These are phyloP conservation scores for Himantopus leucocephalus DNA, from an alignment of 2,113 vertebrate species.

Conservation along the genomic window DNA sequence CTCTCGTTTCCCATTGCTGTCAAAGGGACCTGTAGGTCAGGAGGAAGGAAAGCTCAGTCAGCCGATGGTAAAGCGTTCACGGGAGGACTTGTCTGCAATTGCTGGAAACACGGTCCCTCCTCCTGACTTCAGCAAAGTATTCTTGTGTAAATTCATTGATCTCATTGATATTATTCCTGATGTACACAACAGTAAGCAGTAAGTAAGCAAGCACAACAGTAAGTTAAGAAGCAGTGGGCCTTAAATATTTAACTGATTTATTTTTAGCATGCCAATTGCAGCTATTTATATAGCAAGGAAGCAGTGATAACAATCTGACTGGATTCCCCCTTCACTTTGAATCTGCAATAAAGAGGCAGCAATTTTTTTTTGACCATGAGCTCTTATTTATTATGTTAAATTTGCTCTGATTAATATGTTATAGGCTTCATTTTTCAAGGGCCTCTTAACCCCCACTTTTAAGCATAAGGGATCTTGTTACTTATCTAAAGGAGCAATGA, in stretches of 20 bases:
- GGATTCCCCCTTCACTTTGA: not conserved
- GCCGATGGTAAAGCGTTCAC: not conserved
- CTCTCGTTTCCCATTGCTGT: accelerated
- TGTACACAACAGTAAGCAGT: not conserved
- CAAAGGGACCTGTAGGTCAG: not conserved
- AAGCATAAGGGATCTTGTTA: not conserved
- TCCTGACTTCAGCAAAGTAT: not conserved
- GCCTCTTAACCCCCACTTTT: not conserved
- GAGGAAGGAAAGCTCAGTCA: not conserved
- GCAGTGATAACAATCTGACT: not conserved
- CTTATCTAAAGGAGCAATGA: not conserved
- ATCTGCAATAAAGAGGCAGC: not conserved
- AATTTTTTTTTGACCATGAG: accelerated
- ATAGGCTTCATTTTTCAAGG: not conserved
- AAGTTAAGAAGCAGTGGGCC: not conserved
- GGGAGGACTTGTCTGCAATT: not conserved
- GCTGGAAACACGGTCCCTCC: not conserved
- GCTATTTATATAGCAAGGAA: constrained; percentile 38
- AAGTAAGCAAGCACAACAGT: not conserved
- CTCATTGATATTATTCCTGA: not conserved
- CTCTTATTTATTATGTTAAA: not conserved
- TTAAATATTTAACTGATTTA: constrained; percentile 45
- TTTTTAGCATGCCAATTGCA: constrained; percentile 18
- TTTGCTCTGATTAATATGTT: not conserved
- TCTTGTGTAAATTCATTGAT: not conserved